A percentile compares a stretch with the other conserved stretches of the same genome.
Evolutionary conservation across 2,113 vertebrate species (phyloP).

Genomic region (Peromyscus maniculatus): DNA sequence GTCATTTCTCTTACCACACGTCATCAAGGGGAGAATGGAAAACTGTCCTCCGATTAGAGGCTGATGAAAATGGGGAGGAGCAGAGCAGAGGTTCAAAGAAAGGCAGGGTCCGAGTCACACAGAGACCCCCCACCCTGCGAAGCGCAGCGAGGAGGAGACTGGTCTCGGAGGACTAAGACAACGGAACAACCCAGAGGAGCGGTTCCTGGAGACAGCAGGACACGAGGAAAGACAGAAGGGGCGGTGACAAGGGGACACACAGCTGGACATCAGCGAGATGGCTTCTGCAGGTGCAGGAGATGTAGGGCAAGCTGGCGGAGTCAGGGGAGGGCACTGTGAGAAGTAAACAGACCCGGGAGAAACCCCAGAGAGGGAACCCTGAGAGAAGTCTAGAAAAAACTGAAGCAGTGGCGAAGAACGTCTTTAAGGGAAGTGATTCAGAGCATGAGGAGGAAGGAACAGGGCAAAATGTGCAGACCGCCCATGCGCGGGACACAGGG

Average conservation of each 20-base stretch:
- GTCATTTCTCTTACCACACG: neutral
- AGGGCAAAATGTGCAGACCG: neutral
- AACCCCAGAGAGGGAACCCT: neutral
- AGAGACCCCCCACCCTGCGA: neutral
- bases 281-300: constrained; percentile 35
- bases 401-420: constrained; percentile 13
- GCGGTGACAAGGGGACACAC: neutral
- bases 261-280: constrained; percentile 50
- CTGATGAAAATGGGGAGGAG: neutral
- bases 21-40: neutral
- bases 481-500: neutral
- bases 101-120: neutral
- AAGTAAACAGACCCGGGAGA: neutral
- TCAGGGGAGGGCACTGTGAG: neutral
- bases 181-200: neutral
- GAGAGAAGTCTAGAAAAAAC: constrained; percentile 28
- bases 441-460: constrained; percentile 18
- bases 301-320: neutral
- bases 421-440: constrained; percentile 53
- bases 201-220: neutral
- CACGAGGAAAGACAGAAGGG: constrained; percentile 52
- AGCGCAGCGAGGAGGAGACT: neutral
- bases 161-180: neutral
- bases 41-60: neutral
- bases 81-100: neutral